These are phyloP conservation scores for Matsumurasca onukii DNA, from an alignment of 1,140 invertebrate genomes.

Conservation along the genomic window DNA sequence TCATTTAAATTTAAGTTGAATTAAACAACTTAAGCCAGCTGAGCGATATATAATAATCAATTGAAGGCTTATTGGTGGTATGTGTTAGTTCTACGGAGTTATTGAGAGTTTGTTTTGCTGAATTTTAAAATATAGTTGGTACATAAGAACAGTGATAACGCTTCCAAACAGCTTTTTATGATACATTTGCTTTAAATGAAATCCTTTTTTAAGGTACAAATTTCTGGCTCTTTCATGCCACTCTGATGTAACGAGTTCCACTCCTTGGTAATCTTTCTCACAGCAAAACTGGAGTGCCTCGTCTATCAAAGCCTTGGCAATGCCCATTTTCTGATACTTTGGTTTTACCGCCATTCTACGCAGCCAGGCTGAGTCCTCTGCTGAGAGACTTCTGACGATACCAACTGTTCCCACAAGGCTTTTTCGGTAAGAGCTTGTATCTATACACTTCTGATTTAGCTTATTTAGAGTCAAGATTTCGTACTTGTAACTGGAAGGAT, in stretches of 20 bases:
- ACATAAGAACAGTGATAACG: slow-evolving; percentile 51
- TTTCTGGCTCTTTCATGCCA: slow-evolving; percentile 53
- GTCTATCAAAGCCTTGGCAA: slow-evolving; percentile 51
- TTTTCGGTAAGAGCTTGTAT: slow-evolving; percentile 44
- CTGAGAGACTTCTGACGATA: slow-evolving; percentile 48
- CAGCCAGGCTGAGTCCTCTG: slow-evolving; percentile 54
- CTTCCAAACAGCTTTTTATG: slow-evolving; percentile 52
- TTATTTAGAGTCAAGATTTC: slow-evolving; percentile 48
- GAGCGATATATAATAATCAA: too few relatives aligned
- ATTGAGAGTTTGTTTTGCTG: slow-evolving; percentile 27
- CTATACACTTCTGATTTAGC: slow-evolving; percentile 45
- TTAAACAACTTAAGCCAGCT: too few relatives aligned
- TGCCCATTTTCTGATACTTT: slow-evolving; percentile 50
- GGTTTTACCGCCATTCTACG: slow-evolving; percentile 52
- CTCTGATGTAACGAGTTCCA: slow-evolving; percentile 54
- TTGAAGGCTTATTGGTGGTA: too few relatives aligned
- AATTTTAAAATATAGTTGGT: slow-evolving; percentile 44
- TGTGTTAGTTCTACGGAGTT: slow-evolving; percentile 7
- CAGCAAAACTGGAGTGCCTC: slow-evolving; percentile 52
- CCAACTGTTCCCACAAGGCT: slow-evolving; percentile 53
- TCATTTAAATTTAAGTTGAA: too few relatives aligned
- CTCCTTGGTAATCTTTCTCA: slow-evolving; percentile 51
- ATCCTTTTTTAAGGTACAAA: slow-evolving; percentile 55
- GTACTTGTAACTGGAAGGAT: slow-evolving; percentile 45
- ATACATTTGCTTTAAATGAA: slow-evolving; percentile 56